A percentile compares a stretch with the other conserved stretches of the same genome.
Evolutionary conservation across 2,888 invertebrate genomes (phyloP).

Genomic region (Eupelmus urozonus): DNA sequence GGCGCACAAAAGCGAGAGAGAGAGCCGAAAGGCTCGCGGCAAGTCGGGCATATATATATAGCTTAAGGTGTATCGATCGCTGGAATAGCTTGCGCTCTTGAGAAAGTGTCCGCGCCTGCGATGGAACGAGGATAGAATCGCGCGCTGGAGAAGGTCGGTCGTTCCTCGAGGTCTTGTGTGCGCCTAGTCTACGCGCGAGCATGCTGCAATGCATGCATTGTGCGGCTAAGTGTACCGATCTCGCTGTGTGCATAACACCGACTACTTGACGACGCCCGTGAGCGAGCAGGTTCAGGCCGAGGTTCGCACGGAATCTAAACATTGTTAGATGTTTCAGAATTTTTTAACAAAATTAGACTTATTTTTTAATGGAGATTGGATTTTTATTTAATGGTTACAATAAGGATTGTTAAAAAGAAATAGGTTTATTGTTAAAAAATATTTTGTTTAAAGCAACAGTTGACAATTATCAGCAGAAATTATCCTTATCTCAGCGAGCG

Average conservation of each 20-base stretch:
- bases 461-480: too few relatives aligned
- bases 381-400: too few relatives aligned
- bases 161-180: slow-evolving; percentile 27
- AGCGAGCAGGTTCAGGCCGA: not conserved
- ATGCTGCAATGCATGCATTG: too few relatives aligned
- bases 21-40: slow-evolving; percentile 28
- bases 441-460: too few relatives aligned
- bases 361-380: too few relatives aligned
- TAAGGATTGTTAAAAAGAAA: too few relatives aligned
- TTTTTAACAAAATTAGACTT: too few relatives aligned
- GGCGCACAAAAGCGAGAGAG: slow-evolving; percentile 10
- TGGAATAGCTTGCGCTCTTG: slow-evolving; percentile 19
- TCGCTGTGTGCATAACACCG: not conserved
- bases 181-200: not conserved
- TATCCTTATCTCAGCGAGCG: too few relatives aligned
- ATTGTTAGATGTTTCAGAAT: too few relatives aligned
- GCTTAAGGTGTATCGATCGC: slow-evolving; percentile 11
- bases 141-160: slow-evolving; percentile 62
- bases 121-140: slow-evolving; percentile 57
- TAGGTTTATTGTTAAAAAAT: too few relatives aligned
- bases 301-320: not conserved
- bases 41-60: not conserved
- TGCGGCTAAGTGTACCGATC: not conserved
- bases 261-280: too few relatives aligned
- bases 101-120: slow-evolving; percentile 47